Conservation (phyloP, 2,113 vertebrate species). For the Sorex fumeus region DNA sequence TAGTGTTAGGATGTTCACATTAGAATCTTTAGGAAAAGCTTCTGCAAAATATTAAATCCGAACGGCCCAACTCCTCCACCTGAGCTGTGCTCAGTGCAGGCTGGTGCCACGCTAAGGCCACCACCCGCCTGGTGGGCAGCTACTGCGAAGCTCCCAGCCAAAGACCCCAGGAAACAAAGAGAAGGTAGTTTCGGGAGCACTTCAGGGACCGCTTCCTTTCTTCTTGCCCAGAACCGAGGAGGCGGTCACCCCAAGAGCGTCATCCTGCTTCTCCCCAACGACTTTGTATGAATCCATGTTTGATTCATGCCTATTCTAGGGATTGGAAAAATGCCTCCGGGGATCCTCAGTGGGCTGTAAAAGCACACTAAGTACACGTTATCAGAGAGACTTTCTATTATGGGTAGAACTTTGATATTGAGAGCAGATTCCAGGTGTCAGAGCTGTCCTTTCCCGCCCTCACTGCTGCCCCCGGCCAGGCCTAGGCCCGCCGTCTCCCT, state of each 20-base stretch:
- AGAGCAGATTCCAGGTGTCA: not conserved
- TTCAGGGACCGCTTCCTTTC: not conserved
- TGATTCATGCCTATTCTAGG: constrained; percentile 43
- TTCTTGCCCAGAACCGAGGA: constrained; percentile 42
- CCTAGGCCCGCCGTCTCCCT: not conserved
- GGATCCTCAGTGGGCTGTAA: constrained; percentile 62
- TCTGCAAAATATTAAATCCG: constrained; percentile 67
- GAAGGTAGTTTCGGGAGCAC: not conserved
- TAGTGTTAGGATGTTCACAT: constrained; percentile 68
- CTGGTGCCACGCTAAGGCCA: not conserved
- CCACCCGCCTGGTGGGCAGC: not conserved
- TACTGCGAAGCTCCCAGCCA: not conserved
- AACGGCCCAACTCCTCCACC: constrained; percentile 49
- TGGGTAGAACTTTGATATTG: constrained; percentile 49
- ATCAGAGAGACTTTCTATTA: constrained; percentile 52
- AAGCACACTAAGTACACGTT: constrained; percentile 40
- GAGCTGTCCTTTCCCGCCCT: not conserved
- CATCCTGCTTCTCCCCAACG: not conserved
- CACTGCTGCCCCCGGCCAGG: not conserved
- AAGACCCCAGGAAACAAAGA: not conserved
- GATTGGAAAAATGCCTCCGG: constrained; percentile 31
- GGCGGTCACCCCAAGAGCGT: not conserved
- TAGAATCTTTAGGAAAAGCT: constrained; percentile 69
- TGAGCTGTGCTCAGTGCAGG: not conserved
- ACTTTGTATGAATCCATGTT: constrained; percentile 63